These are phyloP conservation scores for Drosophila quinaria DNA, from an alignment of 2,888 invertebrate species.

Conservation along the genomic window DNA sequence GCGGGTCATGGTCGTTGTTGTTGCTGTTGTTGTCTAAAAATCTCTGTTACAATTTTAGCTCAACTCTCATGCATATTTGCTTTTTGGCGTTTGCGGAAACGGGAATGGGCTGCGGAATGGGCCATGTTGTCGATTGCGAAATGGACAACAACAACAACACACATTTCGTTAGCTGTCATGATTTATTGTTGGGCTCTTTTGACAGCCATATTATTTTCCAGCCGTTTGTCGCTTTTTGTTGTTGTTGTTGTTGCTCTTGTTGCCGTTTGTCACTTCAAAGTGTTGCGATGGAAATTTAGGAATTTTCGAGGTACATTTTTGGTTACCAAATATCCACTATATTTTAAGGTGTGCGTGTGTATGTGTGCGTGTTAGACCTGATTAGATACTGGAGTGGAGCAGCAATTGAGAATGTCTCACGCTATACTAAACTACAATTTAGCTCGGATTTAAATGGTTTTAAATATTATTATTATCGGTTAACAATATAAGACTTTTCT, in stretches of 20 bases:
- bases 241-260: conserved; percentile 34
- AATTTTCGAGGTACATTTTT: conserved; percentile 44
- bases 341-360: conserved; percentile 15
- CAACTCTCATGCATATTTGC: conserved; percentile 30
- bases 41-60: conserved; percentile 41
- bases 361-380: conserved; percentile 34
- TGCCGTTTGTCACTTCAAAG: conserved; percentile 50
- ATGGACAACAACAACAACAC: conserved; percentile 35
- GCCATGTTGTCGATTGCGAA: conserved; percentile 50
- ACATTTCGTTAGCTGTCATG: conserved; percentile 58
- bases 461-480: neutral
- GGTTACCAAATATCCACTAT: conserved; percentile 25
- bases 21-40: conserved; percentile 27
- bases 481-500: too few species aligned
- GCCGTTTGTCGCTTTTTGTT: conserved; percentile 34
- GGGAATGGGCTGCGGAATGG: conserved; percentile 16
- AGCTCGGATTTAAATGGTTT: conserved; percentile 5
- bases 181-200: conserved; percentile 71
- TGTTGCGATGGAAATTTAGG: conserved; percentile 37
- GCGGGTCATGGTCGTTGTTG: conserved; percentile 34
- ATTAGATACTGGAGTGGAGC: conserved; percentile 33
- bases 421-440: conserved; percentile 1
- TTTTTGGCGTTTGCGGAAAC: conserved; percentile 41
- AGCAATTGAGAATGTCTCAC: conserved; percentile 22
- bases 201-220: conserved; percentile 74